Evolutionary conservation across 2,888 invertebrate genomes (phyloP).

Genomic region (Philonicus albiceps): DNA sequence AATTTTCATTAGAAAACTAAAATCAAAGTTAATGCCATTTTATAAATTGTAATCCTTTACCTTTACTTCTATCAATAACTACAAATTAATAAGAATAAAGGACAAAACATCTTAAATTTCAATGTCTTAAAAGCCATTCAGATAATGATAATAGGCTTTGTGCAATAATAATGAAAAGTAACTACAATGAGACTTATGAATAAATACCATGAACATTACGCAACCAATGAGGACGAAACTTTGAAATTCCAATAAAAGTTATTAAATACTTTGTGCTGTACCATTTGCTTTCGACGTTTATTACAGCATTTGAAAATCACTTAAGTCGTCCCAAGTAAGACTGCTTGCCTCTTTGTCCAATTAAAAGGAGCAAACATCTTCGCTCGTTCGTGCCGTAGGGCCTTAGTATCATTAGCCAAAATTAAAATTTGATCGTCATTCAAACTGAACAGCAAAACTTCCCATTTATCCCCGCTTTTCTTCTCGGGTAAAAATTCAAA

Average conservation of each 20-base stretch:
- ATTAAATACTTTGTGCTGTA: not conserved
- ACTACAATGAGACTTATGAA: not conserved
- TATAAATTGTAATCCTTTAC: no score
- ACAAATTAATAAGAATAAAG: not conserved
- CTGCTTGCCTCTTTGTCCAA: not conserved
- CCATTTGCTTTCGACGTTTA: not conserved
- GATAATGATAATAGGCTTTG: not conserved
- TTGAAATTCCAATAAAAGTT: not conserved
- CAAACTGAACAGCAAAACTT: not conserved
- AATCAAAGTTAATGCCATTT: no score
- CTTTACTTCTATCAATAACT: not conserved
- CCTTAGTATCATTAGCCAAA: not conserved
- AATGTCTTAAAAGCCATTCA: not conserved
- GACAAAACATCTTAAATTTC: not conserved
- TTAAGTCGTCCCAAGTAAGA: not conserved
- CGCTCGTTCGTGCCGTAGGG: not conserved
- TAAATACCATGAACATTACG: no score
- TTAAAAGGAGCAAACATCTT: not conserved
- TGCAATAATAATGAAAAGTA: not conserved
- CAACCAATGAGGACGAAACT: not conserved
- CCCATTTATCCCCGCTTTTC: not conserved
- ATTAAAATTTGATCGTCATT: not conserved
- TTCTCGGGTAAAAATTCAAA: not conserved
- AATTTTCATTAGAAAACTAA: no score
- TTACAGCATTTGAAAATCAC: not conserved